Conservation (phyloP, 92 coral and sea anemone genomes). For the Phenganax stokvisi region DNA sequence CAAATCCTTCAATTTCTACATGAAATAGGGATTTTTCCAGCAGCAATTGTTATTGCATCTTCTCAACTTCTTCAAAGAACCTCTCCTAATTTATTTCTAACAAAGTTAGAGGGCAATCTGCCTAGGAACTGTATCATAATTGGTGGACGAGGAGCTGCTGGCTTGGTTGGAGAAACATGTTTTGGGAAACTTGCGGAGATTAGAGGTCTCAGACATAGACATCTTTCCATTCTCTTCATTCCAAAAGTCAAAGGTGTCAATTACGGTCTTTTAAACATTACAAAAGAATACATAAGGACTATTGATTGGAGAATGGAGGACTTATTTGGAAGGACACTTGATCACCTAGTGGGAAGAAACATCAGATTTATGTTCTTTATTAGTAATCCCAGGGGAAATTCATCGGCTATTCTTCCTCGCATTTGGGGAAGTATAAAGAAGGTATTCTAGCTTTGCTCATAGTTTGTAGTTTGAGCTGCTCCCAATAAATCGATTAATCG, state of each 20-base stretch:
- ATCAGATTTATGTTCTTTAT: conserved; percentile 77
- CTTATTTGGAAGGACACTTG: conserved; percentile 74
- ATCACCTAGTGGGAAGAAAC: conserved; percentile 56
- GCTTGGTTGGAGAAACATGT: conserved; percentile 71
- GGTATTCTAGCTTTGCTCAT: not conserved
- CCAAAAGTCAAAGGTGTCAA: conserved; percentile 76
- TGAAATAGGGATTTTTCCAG: conserved; percentile 64
- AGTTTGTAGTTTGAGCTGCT: not conserved
- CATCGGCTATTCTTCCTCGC: conserved; percentile 65
- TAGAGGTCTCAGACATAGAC: conserved; percentile 51
- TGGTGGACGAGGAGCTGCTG: conserved; percentile 69
- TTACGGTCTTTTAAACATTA: conserved; percentile 65
- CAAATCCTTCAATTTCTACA: conserved; percentile 66
- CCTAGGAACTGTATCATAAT: conserved; percentile 65
- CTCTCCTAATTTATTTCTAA: conserved; percentile 60
- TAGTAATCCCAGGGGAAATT: conserved; percentile 37
- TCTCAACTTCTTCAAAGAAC: conserved; percentile 47
- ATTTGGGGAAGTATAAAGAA: conserved; percentile 62
- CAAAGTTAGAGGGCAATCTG: conserved; percentile 53
- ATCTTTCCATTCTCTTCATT: conserved; percentile 71
- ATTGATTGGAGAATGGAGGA: conserved; percentile 64
- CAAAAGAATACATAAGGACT: conserved; percentile 59
- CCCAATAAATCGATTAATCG: not conserved
- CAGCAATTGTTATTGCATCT: conserved; percentile 65
- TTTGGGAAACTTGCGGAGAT: conserved; percentile 60